phyloP scores from a whole-genome alignment of 1,140 invertebrate genomes.

The Papilio dardanus region DNA sequence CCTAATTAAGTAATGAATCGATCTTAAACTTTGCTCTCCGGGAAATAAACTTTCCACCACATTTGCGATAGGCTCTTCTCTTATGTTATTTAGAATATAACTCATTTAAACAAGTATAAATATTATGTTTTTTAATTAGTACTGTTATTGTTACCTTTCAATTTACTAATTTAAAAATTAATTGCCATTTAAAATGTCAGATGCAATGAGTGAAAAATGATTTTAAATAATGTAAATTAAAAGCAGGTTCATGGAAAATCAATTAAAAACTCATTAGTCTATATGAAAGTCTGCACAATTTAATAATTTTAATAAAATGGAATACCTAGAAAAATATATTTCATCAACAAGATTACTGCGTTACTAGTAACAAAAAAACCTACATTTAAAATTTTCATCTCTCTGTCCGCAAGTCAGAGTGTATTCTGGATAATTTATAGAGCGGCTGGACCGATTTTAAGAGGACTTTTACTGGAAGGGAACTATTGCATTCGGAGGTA shows the following conservation, averaged over 20 bases:
- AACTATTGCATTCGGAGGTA: no score
- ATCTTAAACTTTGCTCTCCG: not conserved
- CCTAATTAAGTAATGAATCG: slow-evolving; percentile 22
- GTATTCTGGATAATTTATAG: no score
- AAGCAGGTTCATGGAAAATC: not conserved
- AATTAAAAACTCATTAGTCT: not conserved
- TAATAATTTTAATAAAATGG: no score
- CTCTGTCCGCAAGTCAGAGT: no score
- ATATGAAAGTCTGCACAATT: not conserved
- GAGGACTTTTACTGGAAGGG: no score
- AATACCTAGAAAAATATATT: no score
- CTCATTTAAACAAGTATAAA: not conserved
- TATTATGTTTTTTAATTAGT: not conserved
- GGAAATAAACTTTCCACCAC: not conserved
- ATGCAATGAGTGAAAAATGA: slow-evolving; percentile 1
- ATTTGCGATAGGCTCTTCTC: not conserved
- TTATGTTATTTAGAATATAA: not conserved
- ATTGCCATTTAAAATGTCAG: slow-evolving; percentile 17
- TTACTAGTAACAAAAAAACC: no score
- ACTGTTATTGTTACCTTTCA: not conserved
- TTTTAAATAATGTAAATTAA: not conserved
- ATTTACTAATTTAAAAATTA: slow-evolving; percentile 10
- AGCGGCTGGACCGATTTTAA: no score
- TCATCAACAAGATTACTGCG: no score
- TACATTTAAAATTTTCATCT: no score